Percentiles rank a stretch among this genome's conserved stretches.
These are phyloP conservation scores for Hesperophylax magnus DNA, from an alignment of 1,140 invertebrate species.

Conservation along the genomic window DNA sequence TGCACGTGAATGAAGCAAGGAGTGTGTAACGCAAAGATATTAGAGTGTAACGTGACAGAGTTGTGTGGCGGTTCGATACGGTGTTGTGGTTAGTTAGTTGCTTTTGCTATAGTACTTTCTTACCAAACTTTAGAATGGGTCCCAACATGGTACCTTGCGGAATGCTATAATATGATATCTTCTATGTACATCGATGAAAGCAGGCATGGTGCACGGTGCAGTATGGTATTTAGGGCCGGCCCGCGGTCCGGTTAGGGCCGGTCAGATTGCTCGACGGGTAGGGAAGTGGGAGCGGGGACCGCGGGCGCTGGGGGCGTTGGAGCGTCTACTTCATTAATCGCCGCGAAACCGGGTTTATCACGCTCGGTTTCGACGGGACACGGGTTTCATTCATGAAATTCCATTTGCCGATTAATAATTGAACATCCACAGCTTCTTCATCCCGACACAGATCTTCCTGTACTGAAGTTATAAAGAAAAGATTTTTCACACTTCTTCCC, in stretches of 20 bases:
- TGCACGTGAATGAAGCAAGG: too few species aligned
- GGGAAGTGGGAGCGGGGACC: background rate
- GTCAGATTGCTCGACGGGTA: background rate
- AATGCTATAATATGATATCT: too few species aligned
- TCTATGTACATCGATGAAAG: too few species aligned
- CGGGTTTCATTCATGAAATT: background rate
- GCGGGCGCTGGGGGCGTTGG: background rate
- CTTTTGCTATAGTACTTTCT: too few species aligned
- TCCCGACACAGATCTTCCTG: background rate
- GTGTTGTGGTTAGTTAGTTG: too few species aligned
- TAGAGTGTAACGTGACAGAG: too few species aligned
- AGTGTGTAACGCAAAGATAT: too few species aligned
- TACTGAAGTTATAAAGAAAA: background rate
- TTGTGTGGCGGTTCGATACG: too few species aligned
- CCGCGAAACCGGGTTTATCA: background rate
- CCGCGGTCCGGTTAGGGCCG: background rate
- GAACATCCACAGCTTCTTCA: background rate
- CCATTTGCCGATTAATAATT: background rate
- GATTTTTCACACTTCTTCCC: background rate
- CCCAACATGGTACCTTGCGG: too few species aligned
- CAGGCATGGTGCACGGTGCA: too few species aligned
- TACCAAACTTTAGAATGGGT: too few species aligned
- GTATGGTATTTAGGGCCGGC: background rate
- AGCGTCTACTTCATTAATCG: conserved; percentile 31
- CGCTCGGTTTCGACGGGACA: background rate